Conservation (phyloP, 2,888 invertebrate species). For the Habrosyne pyritoides region DNA sequence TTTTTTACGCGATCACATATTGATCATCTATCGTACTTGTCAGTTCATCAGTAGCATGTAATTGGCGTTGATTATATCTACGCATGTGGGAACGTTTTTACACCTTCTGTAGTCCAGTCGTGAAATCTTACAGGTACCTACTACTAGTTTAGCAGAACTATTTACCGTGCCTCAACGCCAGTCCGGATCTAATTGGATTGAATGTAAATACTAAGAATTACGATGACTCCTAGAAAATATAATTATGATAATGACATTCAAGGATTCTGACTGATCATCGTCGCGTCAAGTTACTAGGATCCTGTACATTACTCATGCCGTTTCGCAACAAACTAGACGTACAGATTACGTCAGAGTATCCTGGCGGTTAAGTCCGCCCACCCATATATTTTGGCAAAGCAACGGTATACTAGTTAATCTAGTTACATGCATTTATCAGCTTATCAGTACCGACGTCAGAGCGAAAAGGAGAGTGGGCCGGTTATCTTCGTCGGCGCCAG, state of each 20-base stretch:
- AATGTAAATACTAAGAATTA: background rate
- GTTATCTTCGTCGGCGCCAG: slow-evolving; percentile 53
- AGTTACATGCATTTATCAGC: slow-evolving; percentile 47
- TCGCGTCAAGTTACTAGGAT: background rate
- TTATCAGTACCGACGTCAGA: slow-evolving; percentile 63
- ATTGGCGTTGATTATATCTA: background rate
- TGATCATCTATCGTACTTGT: background rate
- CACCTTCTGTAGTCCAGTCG: background rate
- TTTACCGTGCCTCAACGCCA: background rate
- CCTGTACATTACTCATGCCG: background rate
- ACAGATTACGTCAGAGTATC: background rate
- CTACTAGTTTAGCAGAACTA: background rate
- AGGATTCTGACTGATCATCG: background rate
- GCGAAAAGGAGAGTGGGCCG: slow-evolving; percentile 67
- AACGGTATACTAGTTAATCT: slow-evolving; percentile 24
- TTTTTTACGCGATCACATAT: background rate
- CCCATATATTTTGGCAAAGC: slow-evolving; percentile 7
- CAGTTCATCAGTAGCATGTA: background rate
- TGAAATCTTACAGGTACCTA: background rate
- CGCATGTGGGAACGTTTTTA: background rate
- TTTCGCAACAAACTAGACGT: background rate
- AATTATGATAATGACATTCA: background rate
- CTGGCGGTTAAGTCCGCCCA: slow-evolving; percentile 9
- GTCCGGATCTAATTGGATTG: background rate
- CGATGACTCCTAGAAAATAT: background rate